Conservation (phyloP, 2,797 vertebrate species). For the Poliocrania exsul region DNA sequence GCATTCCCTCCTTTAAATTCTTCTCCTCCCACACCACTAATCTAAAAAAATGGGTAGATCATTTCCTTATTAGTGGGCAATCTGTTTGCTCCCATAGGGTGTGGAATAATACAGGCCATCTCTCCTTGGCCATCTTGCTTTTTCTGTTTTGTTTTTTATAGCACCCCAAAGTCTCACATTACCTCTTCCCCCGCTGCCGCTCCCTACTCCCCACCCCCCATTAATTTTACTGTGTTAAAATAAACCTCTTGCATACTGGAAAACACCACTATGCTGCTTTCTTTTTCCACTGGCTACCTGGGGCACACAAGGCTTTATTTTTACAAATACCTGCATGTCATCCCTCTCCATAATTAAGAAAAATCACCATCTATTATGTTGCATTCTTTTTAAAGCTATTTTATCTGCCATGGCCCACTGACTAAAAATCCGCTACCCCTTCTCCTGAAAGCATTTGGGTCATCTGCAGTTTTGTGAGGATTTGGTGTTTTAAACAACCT, state of each 20-base stretch:
- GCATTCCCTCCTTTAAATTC: constrained; percentile 64
- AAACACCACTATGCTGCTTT: constrained; percentile 12
- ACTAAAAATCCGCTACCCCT: constrained; percentile 13
- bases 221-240: constrained; percentile 29
- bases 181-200: neutral
- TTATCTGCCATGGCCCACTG: constrained; percentile 1
- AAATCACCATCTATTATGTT: neutral
- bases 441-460: constrained; percentile 13
- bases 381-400: constrained; percentile 16
- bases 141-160: constrained; percentile 14
- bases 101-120: constrained; percentile 8
- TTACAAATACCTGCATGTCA: neutral
- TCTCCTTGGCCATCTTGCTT: constrained; percentile 34
- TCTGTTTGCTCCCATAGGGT: constrained; percentile 62
- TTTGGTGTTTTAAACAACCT: constrained; percentile 19
- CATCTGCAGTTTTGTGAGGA: neutral
- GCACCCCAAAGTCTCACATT: neutral
- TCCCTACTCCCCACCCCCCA: neutral
- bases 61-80: constrained; percentile 63
- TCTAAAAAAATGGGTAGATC: constrained; percentile 61
- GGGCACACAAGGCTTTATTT: neutral
- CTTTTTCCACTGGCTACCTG: neutral
- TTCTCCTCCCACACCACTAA: constrained; percentile 62
- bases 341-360: neutral
- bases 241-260: neutral